A percentile compares a stretch with the other conserved stretches of the same genome.
These are phyloP conservation scores for Sula dactylatra DNA, from an alignment of 2,113 vertebrate genomes.

Conservation along the genomic window DNA sequence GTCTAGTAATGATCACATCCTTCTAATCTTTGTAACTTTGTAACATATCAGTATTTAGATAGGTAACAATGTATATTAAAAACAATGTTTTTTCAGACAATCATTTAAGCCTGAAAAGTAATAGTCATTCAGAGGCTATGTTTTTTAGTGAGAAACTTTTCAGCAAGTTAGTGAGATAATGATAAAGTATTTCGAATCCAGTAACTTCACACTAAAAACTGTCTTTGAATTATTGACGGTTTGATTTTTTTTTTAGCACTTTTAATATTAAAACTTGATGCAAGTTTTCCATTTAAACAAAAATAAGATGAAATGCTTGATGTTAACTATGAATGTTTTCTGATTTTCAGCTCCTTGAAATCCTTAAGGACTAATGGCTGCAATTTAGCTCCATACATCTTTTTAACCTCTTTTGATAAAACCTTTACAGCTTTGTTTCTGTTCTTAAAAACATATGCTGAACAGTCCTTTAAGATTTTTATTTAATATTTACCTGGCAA, in stretches of 20 bases:
- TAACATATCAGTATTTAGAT: not conserved
- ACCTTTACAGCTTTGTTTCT: not conserved
- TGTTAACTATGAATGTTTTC: not conserved
- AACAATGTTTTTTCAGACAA: not conserved
- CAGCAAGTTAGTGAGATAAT: not conserved
- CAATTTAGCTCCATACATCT: not conserved
- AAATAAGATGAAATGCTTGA: not conserved
- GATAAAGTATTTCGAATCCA: not conserved
- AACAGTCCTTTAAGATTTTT: not conserved
- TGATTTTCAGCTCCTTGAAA: slow-evolving; percentile 7
- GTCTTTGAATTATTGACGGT: not conserved
- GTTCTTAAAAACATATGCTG: not conserved
- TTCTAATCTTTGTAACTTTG: not conserved
- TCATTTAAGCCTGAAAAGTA: not conserved
- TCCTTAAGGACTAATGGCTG: not conserved
- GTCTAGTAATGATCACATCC: not conserved
- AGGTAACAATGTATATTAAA: not conserved
- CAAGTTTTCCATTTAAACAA: not conserved
- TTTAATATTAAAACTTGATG: not conserved
- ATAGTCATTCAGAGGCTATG: not conserved
- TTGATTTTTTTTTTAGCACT: not conserved
- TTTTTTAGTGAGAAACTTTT: not conserved
- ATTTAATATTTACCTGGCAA: not conserved
- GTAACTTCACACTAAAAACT: not conserved
- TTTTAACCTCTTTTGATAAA: not conserved